A percentile compares a stretch with the other conserved stretches of the same genome.
phyloP scores from a whole-genome alignment of 2,113 vertebrate species.

The Mellivora capensis region DNA sequence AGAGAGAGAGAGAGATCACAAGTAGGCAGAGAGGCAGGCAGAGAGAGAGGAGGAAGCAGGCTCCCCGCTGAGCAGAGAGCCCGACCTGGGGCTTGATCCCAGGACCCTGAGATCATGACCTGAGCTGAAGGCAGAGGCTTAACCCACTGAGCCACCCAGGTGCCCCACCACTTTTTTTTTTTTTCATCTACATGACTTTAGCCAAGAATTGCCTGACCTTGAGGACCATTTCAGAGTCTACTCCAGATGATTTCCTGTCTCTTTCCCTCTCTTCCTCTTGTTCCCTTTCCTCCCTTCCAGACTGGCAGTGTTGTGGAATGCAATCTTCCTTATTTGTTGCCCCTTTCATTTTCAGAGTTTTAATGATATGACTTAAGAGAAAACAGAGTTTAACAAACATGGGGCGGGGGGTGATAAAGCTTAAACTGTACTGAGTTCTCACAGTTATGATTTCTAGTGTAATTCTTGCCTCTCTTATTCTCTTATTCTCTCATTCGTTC shows the following conservation, averaged over 20 bases:
- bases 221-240: background rate
- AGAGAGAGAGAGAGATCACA: too few species aligned
- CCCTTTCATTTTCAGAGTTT: constrained; percentile 23
- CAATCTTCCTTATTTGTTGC: background rate
- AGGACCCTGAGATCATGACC: too few species aligned
- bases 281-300: background rate
- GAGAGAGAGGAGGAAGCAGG: too few species aligned
- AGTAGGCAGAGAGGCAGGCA: too few species aligned
- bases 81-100: accelerated
- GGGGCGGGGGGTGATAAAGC: background rate
- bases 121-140: too few species aligned
- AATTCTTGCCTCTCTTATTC: background rate
- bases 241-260: background rate
- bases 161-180: background rate
- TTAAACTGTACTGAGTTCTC: background rate
- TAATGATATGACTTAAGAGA: background rate
- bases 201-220: background rate
- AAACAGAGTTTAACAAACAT: background rate
- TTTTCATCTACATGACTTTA: background rate
- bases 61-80: too few species aligned
- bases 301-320: background rate
- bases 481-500: background rate
- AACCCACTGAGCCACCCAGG: too few species aligned
- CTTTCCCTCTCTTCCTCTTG: background rate
- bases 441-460: background rate